phyloP scores from a whole-genome alignment of 2,797 vertebrate genomes.

The Amazonetta brasiliensis region DNA sequence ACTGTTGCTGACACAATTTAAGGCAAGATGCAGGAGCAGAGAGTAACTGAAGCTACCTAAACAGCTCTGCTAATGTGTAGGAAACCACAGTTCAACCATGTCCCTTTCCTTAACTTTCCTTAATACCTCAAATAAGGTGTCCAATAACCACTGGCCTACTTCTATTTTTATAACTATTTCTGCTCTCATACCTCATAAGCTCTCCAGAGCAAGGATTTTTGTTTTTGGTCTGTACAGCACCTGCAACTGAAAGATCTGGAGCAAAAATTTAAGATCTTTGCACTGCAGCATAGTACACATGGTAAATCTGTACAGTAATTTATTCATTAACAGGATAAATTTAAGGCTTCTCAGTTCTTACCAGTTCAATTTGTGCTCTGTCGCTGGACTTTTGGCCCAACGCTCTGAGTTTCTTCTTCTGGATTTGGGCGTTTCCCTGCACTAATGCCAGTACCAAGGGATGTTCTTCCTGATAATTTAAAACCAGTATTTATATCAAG shows the following conservation, averaged over 20 bases:
- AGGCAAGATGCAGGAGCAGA: not conserved
- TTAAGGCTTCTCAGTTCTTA: slow-evolving; percentile 61
- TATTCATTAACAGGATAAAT: not conserved
- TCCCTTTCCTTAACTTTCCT: not conserved
- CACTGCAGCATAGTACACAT: not conserved
- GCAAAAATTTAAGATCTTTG: not conserved
- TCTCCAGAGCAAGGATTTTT: not conserved
- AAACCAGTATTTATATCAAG: slow-evolving; percentile 60
- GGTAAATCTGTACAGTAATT: not conserved
- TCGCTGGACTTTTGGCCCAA: slow-evolving; percentile 84
- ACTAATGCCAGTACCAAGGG: slow-evolving; percentile 61
- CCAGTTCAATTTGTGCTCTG: slow-evolving; percentile 83
- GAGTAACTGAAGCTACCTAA: not conserved
- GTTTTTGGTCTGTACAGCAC: not conserved
- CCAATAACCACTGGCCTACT: not conserved
- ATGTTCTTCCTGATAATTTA: slow-evolving; percentile 80
- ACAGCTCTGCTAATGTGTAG: not conserved
- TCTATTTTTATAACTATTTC: not conserved
- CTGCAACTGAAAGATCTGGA: not conserved
- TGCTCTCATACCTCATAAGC: not conserved
- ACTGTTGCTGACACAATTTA: not conserved
- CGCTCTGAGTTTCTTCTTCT: slow-evolving; percentile 80
- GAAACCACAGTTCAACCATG: not conserved
- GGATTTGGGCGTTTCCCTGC: slow-evolving; percentile 84
- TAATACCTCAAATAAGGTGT: not conserved